A percentile compares a stretch with the other conserved stretches of the same genome.
Conservation (phyloP, 2,888 invertebrate genomes). For the Hydroisotoma schaefferi region DNA sequence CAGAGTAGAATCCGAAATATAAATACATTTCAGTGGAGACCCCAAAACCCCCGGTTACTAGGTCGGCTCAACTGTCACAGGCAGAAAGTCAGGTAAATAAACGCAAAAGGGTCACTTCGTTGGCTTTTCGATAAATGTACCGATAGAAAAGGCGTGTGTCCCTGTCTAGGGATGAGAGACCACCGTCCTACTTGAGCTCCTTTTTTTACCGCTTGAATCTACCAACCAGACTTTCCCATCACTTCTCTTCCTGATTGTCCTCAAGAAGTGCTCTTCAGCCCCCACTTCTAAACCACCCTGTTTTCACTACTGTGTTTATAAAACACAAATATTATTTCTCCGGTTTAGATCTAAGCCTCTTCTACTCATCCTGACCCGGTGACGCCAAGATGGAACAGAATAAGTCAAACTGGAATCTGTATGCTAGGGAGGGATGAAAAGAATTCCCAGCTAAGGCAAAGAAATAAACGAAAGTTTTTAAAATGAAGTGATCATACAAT, state of each 20-base stretch:
- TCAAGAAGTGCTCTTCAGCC: background rate
- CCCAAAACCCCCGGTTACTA: too few relatives aligned
- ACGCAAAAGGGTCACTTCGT: constrained; percentile 5
- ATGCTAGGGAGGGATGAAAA: too few relatives aligned
- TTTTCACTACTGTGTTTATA: constrained; percentile 1
- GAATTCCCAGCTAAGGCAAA: too few relatives aligned
- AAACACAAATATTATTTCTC: constrained; percentile 6
- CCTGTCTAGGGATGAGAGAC: constrained; percentile 8
- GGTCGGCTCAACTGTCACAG: background rate
- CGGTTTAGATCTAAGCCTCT: too few relatives aligned
- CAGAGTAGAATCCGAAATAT: too few relatives aligned
- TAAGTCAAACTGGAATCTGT: too few relatives aligned
- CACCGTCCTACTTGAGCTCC: background rate
- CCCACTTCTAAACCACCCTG: constrained; percentile 1
- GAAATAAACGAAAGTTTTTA: too few relatives aligned
- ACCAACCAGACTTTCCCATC: constrained; percentile 13
- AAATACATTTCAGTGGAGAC: too few relatives aligned
- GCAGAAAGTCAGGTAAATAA: constrained; percentile 4
- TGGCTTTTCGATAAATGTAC: constrained; percentile 1
- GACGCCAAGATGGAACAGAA: too few relatives aligned
- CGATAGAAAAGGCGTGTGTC: constrained; percentile 1
- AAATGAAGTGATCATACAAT: too few relatives aligned
- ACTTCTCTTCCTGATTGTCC: constrained; percentile 11
- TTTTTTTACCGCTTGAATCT: constrained; percentile 1
- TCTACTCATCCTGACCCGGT: too few relatives aligned